A percentile compares a stretch with the other conserved stretches of the same genome.
Conservation (phyloP, 1,140 invertebrate species). For the Bombyx mori region ASM3026992v2 NC_085120.1:6435501-6436000, state of each 20-base stretch:
- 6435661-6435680: no score
- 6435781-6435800: no score
- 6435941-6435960: conserved; percentile 16
- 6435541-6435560: conserved; percentile 41
- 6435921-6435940: background rate
- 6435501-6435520: conserved; percentile 13
- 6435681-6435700: no score
- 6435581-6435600: conserved; percentile 41
- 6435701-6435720: no score
- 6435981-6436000: conserved; percentile 1
- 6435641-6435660: no score
- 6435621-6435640: no score
- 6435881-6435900: background rate
- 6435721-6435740: no score
- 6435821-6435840: no score
- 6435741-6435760: no score
- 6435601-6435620: conserved; percentile 20
- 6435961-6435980: conserved; percentile 11
- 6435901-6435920: background rate
- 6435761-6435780: no score
- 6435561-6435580: conserved; percentile 14
- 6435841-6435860: no score
- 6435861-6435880: background rate
- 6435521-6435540: conserved; percentile 40
- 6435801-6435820: no score